phyloP scores from a whole-genome alignment of 2,113 vertebrate species.

The Loxodonta africana region DNA sequence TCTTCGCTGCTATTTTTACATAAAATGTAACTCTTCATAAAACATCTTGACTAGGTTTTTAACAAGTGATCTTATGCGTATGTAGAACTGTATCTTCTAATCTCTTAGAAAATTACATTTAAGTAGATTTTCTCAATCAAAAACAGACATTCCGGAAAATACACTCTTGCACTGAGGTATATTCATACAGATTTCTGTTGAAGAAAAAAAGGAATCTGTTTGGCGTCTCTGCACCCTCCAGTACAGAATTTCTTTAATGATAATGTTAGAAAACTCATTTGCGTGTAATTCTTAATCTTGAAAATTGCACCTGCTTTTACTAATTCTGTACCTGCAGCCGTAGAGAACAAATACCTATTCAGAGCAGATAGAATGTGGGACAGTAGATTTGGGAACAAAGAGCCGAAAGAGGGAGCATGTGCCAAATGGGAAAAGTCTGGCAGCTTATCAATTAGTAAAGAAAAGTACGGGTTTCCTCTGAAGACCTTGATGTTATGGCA shows the following conservation, averaged over 20 bases:
- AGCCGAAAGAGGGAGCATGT: slow-evolving; percentile 58
- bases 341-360: slow-evolving; percentile 63
- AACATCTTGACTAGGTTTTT: slow-evolving; percentile 65
- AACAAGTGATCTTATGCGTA: slow-evolving; percentile 52
- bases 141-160: slow-evolving; percentile 61
- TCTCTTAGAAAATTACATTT: slow-evolving; percentile 61
- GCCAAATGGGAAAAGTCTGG: slow-evolving; percentile 61
- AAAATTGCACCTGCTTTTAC: slow-evolving; percentile 64
- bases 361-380: slow-evolving; percentile 48
- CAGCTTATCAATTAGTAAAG: slow-evolving; percentile 40
- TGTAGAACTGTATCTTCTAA: slow-evolving; percentile 62
- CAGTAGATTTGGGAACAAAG: slow-evolving; percentile 63
- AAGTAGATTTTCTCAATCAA: slow-evolving; percentile 63
- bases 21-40: slow-evolving; percentile 61
- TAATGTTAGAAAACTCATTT: slow-evolving; percentile 54
- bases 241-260: slow-evolving; percentile 45
- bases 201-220: slow-evolving; percentile 41
- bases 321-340: slow-evolving; percentile 52
- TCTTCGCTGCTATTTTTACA: slow-evolving; percentile 61
- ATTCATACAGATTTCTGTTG: slow-evolving; percentile 51
- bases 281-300: slow-evolving; percentile 55
- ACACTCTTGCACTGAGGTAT: slow-evolving; percentile 42
- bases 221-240: background rate
- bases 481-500: slow-evolving; percentile 60
- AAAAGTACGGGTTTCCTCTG: slow-evolving; percentile 46